phyloP scores from a whole-genome alignment of 2,888 invertebrate species.

The Caenorhabditis wallacei region DNA sequence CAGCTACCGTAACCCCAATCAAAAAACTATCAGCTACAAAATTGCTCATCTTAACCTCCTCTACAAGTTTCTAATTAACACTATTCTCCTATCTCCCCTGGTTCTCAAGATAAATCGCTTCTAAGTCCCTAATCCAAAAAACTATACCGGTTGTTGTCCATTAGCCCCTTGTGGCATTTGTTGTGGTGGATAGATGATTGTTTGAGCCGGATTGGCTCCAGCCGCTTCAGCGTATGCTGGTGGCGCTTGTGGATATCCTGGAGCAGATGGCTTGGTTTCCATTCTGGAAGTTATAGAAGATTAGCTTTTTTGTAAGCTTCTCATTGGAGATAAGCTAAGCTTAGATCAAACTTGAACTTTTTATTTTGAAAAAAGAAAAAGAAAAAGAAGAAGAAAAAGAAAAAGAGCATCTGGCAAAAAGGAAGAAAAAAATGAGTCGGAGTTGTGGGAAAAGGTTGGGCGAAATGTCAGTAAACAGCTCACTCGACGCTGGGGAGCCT shows the following conservation, averaged over 20 bases:
- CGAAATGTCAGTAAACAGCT: neutral
- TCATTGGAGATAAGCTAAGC: too few species aligned
- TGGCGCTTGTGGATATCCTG: conserved; percentile 43
- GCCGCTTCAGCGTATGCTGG: conserved; percentile 56
- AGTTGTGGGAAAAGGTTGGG: too few species aligned
- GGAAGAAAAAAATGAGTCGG: too few species aligned
- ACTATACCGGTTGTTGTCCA: neutral
- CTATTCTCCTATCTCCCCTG: neutral
- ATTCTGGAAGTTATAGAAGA: neutral
- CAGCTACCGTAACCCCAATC: too few species aligned
- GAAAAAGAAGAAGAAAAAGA: too few species aligned
- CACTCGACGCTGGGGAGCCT: too few species aligned
- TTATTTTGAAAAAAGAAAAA: neutral
- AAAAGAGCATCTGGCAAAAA: too few species aligned
- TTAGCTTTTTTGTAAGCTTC: too few species aligned
- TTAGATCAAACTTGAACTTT: too few species aligned
- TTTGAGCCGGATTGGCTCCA: neutral
- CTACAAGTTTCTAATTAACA: neutral
- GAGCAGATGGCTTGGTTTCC: conserved; percentile 41
- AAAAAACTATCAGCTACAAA: neutral
- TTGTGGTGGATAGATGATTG: conserved; percentile 37
- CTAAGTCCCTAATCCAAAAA: too few species aligned
- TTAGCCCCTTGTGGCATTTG: neutral
- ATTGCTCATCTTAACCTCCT: neutral
- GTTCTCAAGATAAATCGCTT: too few species aligned